Base-by-base conservation (phyloP, 2,888 invertebrate species). In the Lordiphosa andalusiaca region DNA sequence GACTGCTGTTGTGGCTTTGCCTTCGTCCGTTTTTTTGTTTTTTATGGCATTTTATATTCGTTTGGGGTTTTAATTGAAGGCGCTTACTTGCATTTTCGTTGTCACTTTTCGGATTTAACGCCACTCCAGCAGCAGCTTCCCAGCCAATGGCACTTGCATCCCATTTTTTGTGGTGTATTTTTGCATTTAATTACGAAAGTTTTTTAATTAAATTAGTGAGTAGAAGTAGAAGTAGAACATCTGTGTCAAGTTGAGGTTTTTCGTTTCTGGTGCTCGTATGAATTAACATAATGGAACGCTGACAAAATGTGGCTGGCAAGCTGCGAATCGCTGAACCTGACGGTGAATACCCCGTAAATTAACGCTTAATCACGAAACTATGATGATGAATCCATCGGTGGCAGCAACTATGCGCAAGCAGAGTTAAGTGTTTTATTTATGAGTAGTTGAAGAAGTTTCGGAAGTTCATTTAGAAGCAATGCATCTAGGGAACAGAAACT, bases 121-220 rank as follows among this genome's bases (percentile, higher is more conserved):
- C 30, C 35, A 47, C 19, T 35, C 36, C 39, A 9, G 1, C 30
- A 10, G 4, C 9, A 7, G 25, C 25, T 6, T 4, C 30, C 10
- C 30, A 30, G 30, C 30, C 9, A 30, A 30, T 30, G 25, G 25
- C n/a, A n/a, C 25, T 49, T 16, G 50, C 38, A 25, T 50, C 19
- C 51, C n/a, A 33, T 10, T 53, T 46, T 53, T 47, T 47, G 57
- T 51, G 44, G 44, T 44, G 44, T 53, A 49, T 55, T 70, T 82
- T 82, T 69, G 71, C 73, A 70, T 82, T 82, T 82, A 75, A 82
- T 82, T 82, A 75, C 83, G 66, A 82, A 82, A 84, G 70, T 82
- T 82, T 82, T 81, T 84, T 84, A 82, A 82, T 82, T 82, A 82
- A 84, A 82, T 82, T 73, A 81, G 69, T 73, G 65, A 51, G 67